Evolutionary conservation across 2,797 vertebrate species (phyloP), one percentile per base, ranked within the genome.

Genomic region (Labroides dimidiatus): DNA sequence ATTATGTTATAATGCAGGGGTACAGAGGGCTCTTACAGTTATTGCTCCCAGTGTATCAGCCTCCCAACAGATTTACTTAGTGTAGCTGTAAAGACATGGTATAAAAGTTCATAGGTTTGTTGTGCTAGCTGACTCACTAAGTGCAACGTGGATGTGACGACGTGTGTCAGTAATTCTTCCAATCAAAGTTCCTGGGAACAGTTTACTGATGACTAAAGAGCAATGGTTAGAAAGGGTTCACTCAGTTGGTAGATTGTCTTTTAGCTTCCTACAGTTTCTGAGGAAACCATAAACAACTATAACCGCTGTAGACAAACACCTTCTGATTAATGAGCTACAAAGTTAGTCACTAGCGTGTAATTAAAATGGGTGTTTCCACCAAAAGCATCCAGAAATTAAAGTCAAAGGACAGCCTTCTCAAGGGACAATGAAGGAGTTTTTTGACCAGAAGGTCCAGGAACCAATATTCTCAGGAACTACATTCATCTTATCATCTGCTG

Each of bases 81-180:
- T 21, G 16, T 41, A n/a, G 57, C 48, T 50, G n/a, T 81, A 48
- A 55, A 66, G 53, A 41, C 0, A 15, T 27, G 20, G 21, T 1
- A 17, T 45, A 12, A 51, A 39, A 37, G 17, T 1, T 48, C 10
- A 47, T 14, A 20, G 11, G 19, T 21, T 33, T 39, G 51, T 39
- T 4, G 13, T 23, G 13, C n/a, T 1, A 8, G 17, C 2, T 43
- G 49, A 64, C 30, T 72, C 49, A 61, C 69, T 8, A 59, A 45
- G 19, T 43, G 2, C 30, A 10, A 23, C 17, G 19, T 53, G 24
- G 30, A 49, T 2, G 10, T 60, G 56, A 48, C 54, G 43, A 54
- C 48, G 41, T 13, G 7, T 45, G 56, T 17, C 15, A 33, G 44
- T 49, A 3, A 56, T 59, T 43, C 10, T 36, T n/a, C n/a, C n/a